These are phyloP conservation scores for Macrosteles quadrilineatus DNA, from an alignment of 1,140 invertebrate genomes.

Conservation along the genomic window DNA sequence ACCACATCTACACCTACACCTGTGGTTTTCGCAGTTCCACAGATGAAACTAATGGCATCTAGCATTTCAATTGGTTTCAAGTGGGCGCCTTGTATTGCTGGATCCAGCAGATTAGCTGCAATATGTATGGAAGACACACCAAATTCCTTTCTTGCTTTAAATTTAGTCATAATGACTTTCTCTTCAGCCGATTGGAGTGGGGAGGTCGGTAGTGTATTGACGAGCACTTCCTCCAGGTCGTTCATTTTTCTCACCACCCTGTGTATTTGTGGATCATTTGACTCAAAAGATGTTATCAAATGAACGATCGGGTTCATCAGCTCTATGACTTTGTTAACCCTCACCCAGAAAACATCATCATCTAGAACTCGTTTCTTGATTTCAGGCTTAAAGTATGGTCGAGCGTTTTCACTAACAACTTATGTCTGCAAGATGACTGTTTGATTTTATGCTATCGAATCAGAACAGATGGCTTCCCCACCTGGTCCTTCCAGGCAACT, in stretches of 20 bases:
- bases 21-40: constrained; percentile 1
- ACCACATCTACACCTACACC: neutral
- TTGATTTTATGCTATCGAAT: constrained; percentile 10
- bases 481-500: constrained; percentile 29
- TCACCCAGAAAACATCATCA: constrained; percentile 30
- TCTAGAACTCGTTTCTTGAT: too few relatives aligned
- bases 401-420: constrained; percentile 15
- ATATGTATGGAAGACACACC: neutral
- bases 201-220: constrained; percentile 1
- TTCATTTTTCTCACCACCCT: constrained; percentile 10
- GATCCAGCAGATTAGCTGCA: constrained; percentile 18
- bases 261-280: constrained; percentile 4
- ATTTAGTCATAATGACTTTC: constrained; percentile 6
- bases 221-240: constrained; percentile 13
- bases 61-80: constrained; percentile 12
- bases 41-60: constrained; percentile 19
- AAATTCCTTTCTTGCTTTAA: neutral
- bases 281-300: constrained; percentile 30
- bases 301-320: constrained; percentile 25
- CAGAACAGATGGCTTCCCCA: constrained; percentile 32
- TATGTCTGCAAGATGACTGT: constrained; percentile 26
- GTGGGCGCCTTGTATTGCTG: neutral
- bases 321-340: constrained; percentile 24
- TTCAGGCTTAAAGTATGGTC: neutral
- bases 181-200: constrained; percentile 25